Evolutionary conservation across 2,113 vertebrate genomes (phyloP).

Genomic region (Sardina pilchardus): DNA sequence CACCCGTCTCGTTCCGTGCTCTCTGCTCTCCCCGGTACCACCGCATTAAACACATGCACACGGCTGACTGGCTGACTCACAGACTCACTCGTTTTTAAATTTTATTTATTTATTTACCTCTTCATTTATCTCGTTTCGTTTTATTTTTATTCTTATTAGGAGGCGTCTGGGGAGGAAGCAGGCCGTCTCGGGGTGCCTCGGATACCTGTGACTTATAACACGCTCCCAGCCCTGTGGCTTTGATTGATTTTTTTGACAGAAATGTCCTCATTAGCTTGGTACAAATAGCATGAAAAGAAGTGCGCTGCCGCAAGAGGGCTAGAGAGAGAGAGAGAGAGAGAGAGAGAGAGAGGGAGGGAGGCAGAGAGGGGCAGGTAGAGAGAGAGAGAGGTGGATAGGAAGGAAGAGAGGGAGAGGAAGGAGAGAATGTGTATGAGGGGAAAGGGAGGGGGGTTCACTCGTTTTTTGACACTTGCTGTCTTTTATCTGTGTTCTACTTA

Average conservation of each 20-base stretch:
- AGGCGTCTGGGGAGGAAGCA: constrained; percentile 42
- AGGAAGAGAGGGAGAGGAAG: constrained; percentile 55
- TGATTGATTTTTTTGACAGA: constrained; percentile 79
- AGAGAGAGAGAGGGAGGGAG: constrained; percentile 12
- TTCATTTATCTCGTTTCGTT: constrained; percentile 31
- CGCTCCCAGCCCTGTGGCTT: constrained; percentile 48
- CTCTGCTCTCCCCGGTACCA: constrained; percentile 45
- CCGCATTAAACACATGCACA: constrained; percentile 66
- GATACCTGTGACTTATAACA: constrained; percentile 68
- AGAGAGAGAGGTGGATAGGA: constrained; percentile 56
- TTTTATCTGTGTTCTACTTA: constrained; percentile 69
- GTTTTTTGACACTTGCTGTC: constrained; percentile 71
- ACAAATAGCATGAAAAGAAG: constrained; percentile 66
- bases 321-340: constrained; percentile 38
- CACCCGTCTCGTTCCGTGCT: constrained; percentile 14
- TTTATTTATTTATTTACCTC: constrained; percentile 65
- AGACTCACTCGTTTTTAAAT: background rate
- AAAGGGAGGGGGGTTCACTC: constrained; percentile 63
- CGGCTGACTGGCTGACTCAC: background rate
- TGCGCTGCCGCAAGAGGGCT: constrained; percentile 48
- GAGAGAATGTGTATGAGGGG: constrained; percentile 48
- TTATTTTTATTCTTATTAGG: constrained; percentile 60
- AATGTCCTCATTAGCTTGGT: constrained; percentile 79
- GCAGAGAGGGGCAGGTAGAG: constrained; percentile 32
- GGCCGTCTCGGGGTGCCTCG: constrained; percentile 53